These are phyloP conservation scores for Sternotherus odoratus DNA, from an alignment of 2,797 vertebrate species.

Conservation along the genomic window DNA sequence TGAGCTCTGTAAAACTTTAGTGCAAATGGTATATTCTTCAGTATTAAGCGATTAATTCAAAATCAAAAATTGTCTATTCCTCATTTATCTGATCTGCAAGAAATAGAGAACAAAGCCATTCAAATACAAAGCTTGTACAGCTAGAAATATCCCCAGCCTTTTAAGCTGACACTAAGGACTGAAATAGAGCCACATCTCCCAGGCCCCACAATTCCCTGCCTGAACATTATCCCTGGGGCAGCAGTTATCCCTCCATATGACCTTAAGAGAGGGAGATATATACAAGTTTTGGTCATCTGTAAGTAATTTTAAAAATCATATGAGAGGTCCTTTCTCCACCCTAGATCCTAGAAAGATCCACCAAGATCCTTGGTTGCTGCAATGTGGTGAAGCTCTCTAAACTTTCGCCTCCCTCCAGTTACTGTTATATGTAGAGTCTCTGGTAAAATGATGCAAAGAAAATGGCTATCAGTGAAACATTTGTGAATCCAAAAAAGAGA, in stretches of 20 bases:
- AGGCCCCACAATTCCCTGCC: not conserved
- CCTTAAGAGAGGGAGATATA: not conserved
- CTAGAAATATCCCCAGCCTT: not conserved
- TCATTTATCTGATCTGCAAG: too few species aligned
- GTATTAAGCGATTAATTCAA: not conserved
- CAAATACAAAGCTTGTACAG: not conserved
- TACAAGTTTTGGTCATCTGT: not conserved
- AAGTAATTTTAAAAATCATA: not conserved
- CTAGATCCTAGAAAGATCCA: not conserved
- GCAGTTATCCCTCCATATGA: not conserved
- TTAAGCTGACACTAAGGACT: not conserved
- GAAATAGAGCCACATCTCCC: not conserved
- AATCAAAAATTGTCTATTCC: too few species aligned
- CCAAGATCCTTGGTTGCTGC: not conserved
- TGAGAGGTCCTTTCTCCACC: not conserved
- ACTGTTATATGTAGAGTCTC: not conserved
- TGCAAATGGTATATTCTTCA: not conserved
- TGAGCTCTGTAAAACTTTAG: not conserved
- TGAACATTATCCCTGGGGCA: not conserved
- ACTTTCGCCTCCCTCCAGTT: not conserved
- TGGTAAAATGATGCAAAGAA: not conserved
- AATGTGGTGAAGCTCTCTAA: not conserved
- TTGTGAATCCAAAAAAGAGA: not conserved
- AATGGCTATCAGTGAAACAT: not conserved
- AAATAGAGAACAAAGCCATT: not conserved